phyloP scores from a whole-genome alignment of 1,140 invertebrate genomes.

The Dreissena polymorpha region DNA sequence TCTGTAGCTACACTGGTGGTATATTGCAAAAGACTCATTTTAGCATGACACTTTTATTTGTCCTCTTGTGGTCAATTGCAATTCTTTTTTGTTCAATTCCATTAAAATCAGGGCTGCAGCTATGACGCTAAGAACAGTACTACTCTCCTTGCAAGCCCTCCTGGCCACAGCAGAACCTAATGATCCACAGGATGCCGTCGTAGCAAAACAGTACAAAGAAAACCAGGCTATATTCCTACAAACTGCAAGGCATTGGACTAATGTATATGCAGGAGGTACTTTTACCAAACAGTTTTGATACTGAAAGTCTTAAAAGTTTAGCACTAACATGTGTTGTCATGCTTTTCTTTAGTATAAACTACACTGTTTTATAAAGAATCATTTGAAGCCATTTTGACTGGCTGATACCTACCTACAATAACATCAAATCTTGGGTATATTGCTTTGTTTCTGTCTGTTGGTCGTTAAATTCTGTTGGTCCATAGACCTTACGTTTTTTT shows the following conservation, averaged over 20 bases:
- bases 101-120: conserved; percentile 91
- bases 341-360: background rate
- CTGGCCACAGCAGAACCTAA: conserved; percentile 96
- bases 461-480: no score
- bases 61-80: no score
- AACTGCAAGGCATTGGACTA: conserved; percentile 97
- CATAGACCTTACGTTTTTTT: no score
- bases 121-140: conserved; percentile 97
- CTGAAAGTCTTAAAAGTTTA: background rate
- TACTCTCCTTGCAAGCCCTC: conserved; percentile 94
- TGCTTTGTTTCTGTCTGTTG: no score
- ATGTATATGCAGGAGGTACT: conserved; percentile 89
- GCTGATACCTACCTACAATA: background rate
- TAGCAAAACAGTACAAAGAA: conserved; percentile 97
- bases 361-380: background rate
- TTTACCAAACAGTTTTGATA: background rate
- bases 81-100: no score
- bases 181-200: conserved; percentile 93
- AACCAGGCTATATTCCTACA: conserved; percentile 90
- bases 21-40: no score
- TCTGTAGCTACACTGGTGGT: no score
- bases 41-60: no score
- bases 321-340: background rate
- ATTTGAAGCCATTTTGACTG: background rate
- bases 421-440: no score